Base-by-base conservation (phyloP, 2,113 vertebrate species). In the Prietella phreatophila region DNA sequence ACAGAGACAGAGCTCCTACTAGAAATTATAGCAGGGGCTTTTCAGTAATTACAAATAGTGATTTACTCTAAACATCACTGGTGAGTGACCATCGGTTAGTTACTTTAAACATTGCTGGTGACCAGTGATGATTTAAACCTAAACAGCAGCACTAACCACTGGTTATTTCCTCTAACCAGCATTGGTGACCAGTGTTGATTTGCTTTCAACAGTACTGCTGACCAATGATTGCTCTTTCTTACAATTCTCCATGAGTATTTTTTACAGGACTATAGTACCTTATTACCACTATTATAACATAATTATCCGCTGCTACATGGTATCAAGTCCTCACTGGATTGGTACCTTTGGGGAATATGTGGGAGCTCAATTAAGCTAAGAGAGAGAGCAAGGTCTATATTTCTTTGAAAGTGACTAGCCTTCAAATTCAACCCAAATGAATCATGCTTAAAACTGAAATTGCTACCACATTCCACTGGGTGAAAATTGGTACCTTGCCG, bases 401-500 rank as follows among this genome's bases (percentile, higher is more conserved):
- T 89, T 88, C 47, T 91, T 81, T 80, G 53, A 69, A 50, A 61
- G 76, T 87, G 65, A 84, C 82, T 84, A 84, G 82, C 56, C 63
- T 71, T 89, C 76, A 69, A 85, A 65, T 88, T 85, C 65, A 87
- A 76, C 50, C 76, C 82, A 89, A 86, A 89, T 61, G 85, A 91
- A 84, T 86, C 61, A 56, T 60, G 83, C 80, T 91, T 82, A 89
- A 86, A 76, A 73, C 78, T 55, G 50, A 58, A 84, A 84, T 89
- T 89, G 81, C 86, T 87, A 84, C 69, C 82, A 85, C 14, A 69
- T 42, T 53, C 36, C 67, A 76, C 33, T n/a, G 50, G 27, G 50
- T 87, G 53, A 79, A 85, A 58, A 50, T 36, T 56, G 33, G 65
- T 84, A 17, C 20, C 22, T 42, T 58, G 61, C 6, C 19, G 71